Percentiles rank a stretch among this genome's conserved stretches.
Conservation (phyloP, 2,888 invertebrate genomes). For the Drosophila parthenogenetica region DNA sequence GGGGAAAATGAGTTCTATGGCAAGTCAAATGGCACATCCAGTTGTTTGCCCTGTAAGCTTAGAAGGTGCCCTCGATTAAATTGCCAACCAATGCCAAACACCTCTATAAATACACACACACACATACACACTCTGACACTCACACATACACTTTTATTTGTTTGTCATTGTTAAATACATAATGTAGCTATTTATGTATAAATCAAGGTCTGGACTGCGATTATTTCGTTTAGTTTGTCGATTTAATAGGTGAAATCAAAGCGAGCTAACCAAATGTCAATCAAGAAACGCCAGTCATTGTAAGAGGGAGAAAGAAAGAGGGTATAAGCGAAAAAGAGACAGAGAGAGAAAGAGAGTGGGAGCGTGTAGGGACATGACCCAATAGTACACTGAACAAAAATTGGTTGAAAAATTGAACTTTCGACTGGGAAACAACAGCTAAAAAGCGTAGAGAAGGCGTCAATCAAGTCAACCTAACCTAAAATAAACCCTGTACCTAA, state of each 20-base stretch:
- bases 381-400: background rate
- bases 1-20: constrained; percentile 22
- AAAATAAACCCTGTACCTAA: background rate
- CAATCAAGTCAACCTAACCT: background rate
- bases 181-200: constrained; percentile 13
- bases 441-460: background rate
- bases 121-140: background rate
- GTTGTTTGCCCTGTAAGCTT: constrained; percentile 23
- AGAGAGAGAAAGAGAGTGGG: background rate
- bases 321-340: background rate
- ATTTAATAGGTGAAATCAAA: constrained; percentile 43
- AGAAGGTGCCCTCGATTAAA: constrained; percentile 28
- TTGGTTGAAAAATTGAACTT: too few species aligned
- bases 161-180: constrained; percentile 25
- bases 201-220: constrained; percentile 53
- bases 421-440: background rate
- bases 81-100: constrained; percentile 56
- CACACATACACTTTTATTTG: constrained; percentile 1
- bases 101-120: constrained; percentile 56
- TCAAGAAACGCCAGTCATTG: constrained; percentile 5
- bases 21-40: constrained; percentile 37
- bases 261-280: constrained; percentile 15
- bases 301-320: background rate
- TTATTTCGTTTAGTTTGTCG: constrained; percentile 39
- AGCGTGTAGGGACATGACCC: background rate